Evolutionary conservation across 2,797 vertebrate species (phyloP).

Genomic region (Tamandua tetradactyla): DNA sequence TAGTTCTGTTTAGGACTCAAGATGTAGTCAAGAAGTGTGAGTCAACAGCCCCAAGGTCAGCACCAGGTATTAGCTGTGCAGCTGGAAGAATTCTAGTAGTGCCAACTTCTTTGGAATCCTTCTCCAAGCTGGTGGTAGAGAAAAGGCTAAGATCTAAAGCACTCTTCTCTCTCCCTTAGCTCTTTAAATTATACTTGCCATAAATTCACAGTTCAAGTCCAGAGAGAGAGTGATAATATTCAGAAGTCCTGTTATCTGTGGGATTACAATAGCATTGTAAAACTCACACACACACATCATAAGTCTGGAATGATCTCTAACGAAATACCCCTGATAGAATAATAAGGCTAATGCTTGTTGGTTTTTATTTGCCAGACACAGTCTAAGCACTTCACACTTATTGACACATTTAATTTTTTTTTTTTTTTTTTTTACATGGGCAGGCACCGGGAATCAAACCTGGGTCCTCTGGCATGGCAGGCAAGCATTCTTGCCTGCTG

Average conservation of each 20-base stretch:
- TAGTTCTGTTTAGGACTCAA: neutral
- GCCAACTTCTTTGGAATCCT: neutral
- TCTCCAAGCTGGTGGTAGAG: neutral
- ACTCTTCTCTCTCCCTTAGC: neutral
- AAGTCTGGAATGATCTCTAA: neutral
- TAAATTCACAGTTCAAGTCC: neutral
- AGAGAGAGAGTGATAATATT: neutral
- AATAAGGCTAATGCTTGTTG: neutral
- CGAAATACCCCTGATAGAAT: neutral
- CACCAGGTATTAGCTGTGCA: neutral
- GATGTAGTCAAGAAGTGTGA: neutral
- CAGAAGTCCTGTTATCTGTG: neutral
- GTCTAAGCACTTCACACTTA: neutral
- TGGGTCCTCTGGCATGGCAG: too few relatives aligned
- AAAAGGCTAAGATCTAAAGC: neutral
- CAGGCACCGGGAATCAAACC: too few relatives aligned
- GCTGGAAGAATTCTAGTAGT: neutral
- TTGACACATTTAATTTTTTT: neutral
- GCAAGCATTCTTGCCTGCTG: too few relatives aligned
- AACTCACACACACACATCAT: neutral
- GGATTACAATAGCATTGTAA: neutral
- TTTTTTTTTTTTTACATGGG: too few relatives aligned
- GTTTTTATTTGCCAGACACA: neutral
- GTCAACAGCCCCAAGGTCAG: neutral
- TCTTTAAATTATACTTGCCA: neutral